Evolutionary conservation across 2,113 vertebrate genomes (phyloP).

Genomic region (Mionectes macconnelli): DNA sequence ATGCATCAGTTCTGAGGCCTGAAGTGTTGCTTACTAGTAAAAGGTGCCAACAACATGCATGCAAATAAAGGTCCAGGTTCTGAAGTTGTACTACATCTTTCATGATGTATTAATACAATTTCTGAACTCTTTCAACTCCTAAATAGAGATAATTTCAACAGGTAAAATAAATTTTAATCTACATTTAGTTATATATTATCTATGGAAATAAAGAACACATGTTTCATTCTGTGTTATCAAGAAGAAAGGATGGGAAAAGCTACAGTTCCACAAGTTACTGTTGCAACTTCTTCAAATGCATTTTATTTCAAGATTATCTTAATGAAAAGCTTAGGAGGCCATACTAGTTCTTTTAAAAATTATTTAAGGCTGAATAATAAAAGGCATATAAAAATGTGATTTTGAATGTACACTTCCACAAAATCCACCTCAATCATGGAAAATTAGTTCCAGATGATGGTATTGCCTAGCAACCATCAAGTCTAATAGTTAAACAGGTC

Average conservation of each 20-base stretch:
- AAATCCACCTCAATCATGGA: background rate
- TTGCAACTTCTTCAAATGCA: background rate
- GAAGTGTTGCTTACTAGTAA: background rate
- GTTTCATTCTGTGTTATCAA: background rate
- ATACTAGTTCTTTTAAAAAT: background rate
- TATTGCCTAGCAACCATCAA: background rate
- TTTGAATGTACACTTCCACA: background rate
- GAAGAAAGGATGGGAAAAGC: background rate
- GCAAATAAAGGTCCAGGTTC: background rate
- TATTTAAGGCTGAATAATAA: background rate
- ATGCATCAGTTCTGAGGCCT: background rate
- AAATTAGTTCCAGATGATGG: background rate
- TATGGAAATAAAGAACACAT: background rate
- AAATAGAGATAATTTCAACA: background rate
- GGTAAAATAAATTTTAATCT: background rate
- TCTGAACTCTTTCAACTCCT: background rate
- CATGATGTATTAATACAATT: background rate
- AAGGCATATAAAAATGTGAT: background rate
- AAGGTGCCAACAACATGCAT: background rate
- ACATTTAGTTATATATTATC: background rate
- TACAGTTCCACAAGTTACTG: background rate
- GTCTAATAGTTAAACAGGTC: background rate
- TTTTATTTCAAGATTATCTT: background rate
- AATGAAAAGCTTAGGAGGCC: background rate
- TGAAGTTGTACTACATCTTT: background rate